Conservation (phyloP, 1,140 invertebrate species). For the Drosophila cardini region DNA sequence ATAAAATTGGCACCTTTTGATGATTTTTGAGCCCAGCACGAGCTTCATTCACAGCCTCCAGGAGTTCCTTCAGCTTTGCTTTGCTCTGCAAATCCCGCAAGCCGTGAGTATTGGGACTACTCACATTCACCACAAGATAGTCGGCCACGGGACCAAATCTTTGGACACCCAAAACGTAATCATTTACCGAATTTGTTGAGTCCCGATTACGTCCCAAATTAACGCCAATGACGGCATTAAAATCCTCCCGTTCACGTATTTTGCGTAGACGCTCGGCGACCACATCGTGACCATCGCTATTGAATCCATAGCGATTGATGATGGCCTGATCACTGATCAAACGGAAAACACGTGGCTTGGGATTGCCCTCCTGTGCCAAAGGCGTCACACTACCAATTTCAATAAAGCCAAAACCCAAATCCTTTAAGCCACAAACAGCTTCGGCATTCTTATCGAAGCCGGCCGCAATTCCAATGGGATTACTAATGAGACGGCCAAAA, state of each 20-base stretch:
- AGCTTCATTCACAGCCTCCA: conserved; percentile 89
- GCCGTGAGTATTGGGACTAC: conserved; percentile 98
- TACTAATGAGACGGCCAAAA: conserved; percentile 90
- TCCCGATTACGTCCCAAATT: conserved; percentile 98
- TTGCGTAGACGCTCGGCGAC: conserved; percentile 88
- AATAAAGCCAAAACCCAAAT: conserved; percentile 97
- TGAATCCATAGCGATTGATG: conserved; percentile 97
- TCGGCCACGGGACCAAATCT: conserved; percentile 91
- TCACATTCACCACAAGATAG: conserved; percentile 96
- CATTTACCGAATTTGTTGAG: conserved; percentile 89
- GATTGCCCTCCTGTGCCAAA: conserved; percentile 95
- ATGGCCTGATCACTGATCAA: conserved; percentile 93
- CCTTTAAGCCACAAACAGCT: conserved; percentile 92
- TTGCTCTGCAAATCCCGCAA: conserved; percentile 93
- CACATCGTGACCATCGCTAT: conserved; percentile 95
- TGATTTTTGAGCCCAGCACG: conserved; percentile 86
- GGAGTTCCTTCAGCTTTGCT: conserved; percentile 89
- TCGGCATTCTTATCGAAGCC: conserved; percentile 99
- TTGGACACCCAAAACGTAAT: conserved; percentile 93
- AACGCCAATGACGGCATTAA: conserved; percentile 91
- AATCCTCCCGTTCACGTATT: conserved; percentile 86
- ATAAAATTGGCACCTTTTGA: conserved; percentile 89
- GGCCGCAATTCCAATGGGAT: conserved; percentile 98
- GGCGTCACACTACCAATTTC: conserved; percentile 99
- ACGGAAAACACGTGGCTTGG: conserved; percentile 96